These are phyloP conservation scores for Polydrusus pterygomalis DNA, from an alignment of 2,888 invertebrate genomes.

Conservation along the genomic window DNA sequence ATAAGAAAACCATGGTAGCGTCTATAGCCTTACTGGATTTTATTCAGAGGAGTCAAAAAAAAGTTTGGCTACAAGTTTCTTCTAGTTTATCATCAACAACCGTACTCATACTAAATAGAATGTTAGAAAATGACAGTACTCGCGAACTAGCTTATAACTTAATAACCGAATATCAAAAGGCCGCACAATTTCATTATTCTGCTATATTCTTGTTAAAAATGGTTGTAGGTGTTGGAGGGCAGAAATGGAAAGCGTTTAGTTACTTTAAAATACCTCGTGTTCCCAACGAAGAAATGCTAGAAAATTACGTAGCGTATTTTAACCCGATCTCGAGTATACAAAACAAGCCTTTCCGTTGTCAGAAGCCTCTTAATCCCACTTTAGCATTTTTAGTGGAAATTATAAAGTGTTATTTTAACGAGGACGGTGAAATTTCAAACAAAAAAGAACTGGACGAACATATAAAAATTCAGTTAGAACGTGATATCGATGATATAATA, in stretches of 20 bases:
- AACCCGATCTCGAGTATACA: neutral
- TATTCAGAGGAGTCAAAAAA: slow-evolving; percentile 7
- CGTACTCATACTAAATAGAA: neutral
- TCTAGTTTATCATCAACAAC: neutral
- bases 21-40: neutral
- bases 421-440: neutral
- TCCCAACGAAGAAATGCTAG: neutral
- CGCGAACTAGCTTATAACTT: neutral
- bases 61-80: neutral
- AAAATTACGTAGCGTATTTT: neutral
- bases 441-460: neutral
- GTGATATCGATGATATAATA: neutral
- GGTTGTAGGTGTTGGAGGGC: neutral
- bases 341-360: neutral
- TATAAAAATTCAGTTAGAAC: neutral
- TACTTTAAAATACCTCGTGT: neutral
- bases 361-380: neutral
- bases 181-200: neutral
- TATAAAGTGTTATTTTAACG: neutral
- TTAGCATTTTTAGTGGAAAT: neutral
- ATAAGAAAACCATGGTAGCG: neutral
- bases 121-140: neutral
- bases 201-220: slow-evolving; percentile 2
- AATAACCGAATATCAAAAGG: neutral
- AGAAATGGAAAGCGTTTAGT: neutral